A percentile compares a stretch with the other conserved stretches of the same genome.
Evolutionary conservation across 2,888 invertebrate species (phyloP).

Genomic region (Aethes cnicana): DNA sequence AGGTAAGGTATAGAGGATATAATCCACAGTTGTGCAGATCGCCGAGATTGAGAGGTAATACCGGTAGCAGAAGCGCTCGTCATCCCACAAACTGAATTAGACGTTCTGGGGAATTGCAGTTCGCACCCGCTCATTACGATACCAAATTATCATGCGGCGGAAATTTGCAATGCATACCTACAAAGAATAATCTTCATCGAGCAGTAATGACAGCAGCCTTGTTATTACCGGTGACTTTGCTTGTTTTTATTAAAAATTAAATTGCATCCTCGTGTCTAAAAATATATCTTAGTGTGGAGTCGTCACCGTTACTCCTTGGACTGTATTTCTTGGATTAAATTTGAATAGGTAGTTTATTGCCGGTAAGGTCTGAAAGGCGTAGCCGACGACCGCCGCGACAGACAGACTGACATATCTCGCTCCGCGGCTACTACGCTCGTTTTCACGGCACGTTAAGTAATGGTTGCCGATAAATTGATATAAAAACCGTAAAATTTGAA

Average conservation of each 20-base stretch:
- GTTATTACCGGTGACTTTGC: constrained; percentile 53
- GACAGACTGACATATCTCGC: constrained; percentile 41
- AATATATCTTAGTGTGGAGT: background rate
- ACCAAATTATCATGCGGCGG: constrained; percentile 52
- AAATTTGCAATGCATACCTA: constrained; percentile 33
- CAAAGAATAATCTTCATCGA: constrained; percentile 47
- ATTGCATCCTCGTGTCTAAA: constrained; percentile 10
- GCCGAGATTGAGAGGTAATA: constrained; percentile 35
- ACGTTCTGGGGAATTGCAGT: constrained; percentile 39
- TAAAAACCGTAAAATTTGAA: constrained; percentile 15
- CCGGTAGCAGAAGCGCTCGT: constrained; percentile 43
- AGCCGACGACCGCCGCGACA: constrained; percentile 42
- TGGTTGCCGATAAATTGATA: constrained; percentile 28
- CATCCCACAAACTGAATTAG: constrained; percentile 43
- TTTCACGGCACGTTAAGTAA: constrained; percentile 29
- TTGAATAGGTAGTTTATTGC: constrained; percentile 32
- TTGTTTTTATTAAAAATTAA: constrained; percentile 33
- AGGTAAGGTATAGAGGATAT: background rate
- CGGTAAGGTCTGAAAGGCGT: constrained; percentile 48
- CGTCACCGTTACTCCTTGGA: background rate
- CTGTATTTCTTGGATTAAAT: constrained; percentile 12
- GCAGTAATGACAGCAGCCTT: constrained; percentile 45
- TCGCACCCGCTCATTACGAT: constrained; percentile 55
- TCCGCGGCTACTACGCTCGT: constrained; percentile 35
- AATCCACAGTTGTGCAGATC: background rate